Percentiles rank a stretch among this genome's conserved stretches.
Conservation (phyloP, 1,140 invertebrate genomes). For the Drosophila rhopaloa region DNA sequence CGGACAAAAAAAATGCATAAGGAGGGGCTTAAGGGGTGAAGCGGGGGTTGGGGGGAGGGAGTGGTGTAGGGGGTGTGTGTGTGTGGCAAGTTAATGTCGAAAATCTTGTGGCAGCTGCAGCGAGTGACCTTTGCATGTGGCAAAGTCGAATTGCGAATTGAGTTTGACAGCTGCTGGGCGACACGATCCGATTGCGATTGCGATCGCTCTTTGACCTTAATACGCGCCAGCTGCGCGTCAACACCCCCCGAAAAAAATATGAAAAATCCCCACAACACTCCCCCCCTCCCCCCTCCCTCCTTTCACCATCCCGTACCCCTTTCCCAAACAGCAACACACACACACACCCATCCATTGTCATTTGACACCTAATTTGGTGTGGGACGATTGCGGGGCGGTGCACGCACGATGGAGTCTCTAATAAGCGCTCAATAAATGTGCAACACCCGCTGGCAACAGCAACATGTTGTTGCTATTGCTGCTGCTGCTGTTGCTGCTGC, state of each 20-base stretch:
- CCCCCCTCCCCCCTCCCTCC: too few species aligned
- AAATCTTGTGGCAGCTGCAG: constrained; percentile 63
- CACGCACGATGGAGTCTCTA: constrained; percentile 65
- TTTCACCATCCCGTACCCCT: not conserved
- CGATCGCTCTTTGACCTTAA: constrained; percentile 83
- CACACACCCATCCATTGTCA: constrained; percentile 63
- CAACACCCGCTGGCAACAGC: constrained; percentile 79
- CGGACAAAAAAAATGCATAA: constrained; percentile 27
- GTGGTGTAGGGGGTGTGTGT: constrained; percentile 3
- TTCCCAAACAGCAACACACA: not conserved
- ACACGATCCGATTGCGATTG: constrained; percentile 80
- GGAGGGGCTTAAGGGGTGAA: not conserved
- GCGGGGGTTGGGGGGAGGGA: not conserved
- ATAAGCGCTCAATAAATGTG: constrained; percentile 83
- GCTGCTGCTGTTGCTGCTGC: constrained; percentile 9
- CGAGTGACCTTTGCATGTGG: constrained; percentile 76
- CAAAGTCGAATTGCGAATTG: constrained; percentile 69
- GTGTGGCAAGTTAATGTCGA: constrained; percentile 61
- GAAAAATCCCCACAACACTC: constrained; percentile 3
- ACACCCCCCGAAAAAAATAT: constrained; percentile 48
- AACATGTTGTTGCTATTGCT: constrained; percentile 55
- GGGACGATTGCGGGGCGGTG: constrained; percentile 19
- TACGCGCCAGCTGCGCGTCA: constrained; percentile 79
- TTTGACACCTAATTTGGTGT: constrained; percentile 81
- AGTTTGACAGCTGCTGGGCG: constrained; percentile 82